Evolutionary conservation across 2,797 vertebrate species (phyloP), one percentile per base, ranked within the genome.

Genomic region (Sebastes itinus): DNA sequence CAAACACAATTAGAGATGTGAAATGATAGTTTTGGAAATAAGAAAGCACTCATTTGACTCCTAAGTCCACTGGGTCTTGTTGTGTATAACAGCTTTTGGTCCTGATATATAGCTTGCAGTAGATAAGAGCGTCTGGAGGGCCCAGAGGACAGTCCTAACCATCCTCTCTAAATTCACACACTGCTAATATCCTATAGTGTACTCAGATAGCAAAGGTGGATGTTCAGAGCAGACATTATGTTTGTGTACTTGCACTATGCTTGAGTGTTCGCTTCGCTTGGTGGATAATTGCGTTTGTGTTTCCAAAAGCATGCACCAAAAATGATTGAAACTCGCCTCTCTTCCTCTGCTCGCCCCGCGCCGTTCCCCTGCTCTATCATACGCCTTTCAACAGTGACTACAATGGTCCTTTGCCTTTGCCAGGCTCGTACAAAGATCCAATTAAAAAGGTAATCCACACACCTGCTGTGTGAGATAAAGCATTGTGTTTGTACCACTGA

Each of bases 391-490:
- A 13, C 74, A 35, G 13, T 32, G 56, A 75, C 79, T 76, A 89
- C 83, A 83, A 77, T 46, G 30, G 59, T n/a, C 56, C 72, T 85
- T 75, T 86, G 65, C 63, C 78, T 84, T 77, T 63, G 32, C 62
- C 49, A 52, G 28, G 62, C 32, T 82, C 65, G 56, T 38, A 83
- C 67, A 88, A 80, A 77, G 81, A 90, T 87, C 80, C 78, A 92
- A 88, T 94, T 91, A 89, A 83, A 88, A 86, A 81, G 74, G 77
- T 83, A 90, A 90, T 86, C 86, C 84, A 78, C 82, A 89, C 78
- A 87, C 81, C 87, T 88, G 72, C 87, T 77, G 82, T 75, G 83
- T 73, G 72, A 77, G 90, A 87, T 88, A 87, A 87, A 63, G 78
- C 65, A 33, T 7, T 49, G 74, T 68, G 84, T 80, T 87, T 82